These are phyloP conservation scores for Adrianichthys oophorus DNA, from an alignment of 2,797 vertebrate genomes.

Conservation along the genomic window DNA sequence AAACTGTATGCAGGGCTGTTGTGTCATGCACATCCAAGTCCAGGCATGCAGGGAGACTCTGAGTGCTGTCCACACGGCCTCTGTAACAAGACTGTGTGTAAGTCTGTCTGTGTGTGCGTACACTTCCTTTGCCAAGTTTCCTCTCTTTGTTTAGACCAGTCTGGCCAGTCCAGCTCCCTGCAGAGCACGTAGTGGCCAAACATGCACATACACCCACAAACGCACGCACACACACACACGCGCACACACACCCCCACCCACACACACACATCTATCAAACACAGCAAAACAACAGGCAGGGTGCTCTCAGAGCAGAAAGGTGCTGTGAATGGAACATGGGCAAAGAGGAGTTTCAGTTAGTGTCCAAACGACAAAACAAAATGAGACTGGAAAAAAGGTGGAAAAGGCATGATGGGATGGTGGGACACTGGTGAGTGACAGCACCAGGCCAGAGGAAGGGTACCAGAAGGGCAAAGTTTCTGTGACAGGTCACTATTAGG, in stretches of 20 bases:
- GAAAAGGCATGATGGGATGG: not conserved
- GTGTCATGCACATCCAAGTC: slow-evolving; percentile 38
- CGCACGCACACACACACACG: too few species aligned
- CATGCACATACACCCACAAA: slow-evolving; percentile 67
- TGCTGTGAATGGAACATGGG: slow-evolving; percentile 49
- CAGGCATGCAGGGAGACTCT: slow-evolving; percentile 44
- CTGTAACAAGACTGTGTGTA: slow-evolving; percentile 29
- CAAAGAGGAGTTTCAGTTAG: slow-evolving; percentile 27
- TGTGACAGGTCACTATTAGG: not conserved
- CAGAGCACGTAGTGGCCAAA: slow-evolving; percentile 72
- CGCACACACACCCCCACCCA: slow-evolving; percentile 68
- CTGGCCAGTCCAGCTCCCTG: slow-evolving; percentile 72
- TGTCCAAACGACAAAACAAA: slow-evolving; percentile 16
- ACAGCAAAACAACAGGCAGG: slow-evolving; percentile 57
- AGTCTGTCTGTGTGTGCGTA: slow-evolving; percentile 30
- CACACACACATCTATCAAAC: slow-evolving; percentile 39
- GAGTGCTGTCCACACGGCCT: slow-evolving; percentile 18
- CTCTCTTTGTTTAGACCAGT: slow-evolving; percentile 80
- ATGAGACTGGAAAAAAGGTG: not conserved
- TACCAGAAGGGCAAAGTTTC: not conserved
- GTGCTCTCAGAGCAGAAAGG: slow-evolving; percentile 47
- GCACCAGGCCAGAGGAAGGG: not conserved
- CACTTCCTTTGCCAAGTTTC: slow-evolving; percentile 79
- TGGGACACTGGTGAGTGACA: not conserved
- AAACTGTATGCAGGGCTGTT: slow-evolving; percentile 23